These are phyloP conservation scores for Calypte anna DNA, from an alignment of 2,113 vertebrate genomes.

Conservation along the genomic window DNA sequence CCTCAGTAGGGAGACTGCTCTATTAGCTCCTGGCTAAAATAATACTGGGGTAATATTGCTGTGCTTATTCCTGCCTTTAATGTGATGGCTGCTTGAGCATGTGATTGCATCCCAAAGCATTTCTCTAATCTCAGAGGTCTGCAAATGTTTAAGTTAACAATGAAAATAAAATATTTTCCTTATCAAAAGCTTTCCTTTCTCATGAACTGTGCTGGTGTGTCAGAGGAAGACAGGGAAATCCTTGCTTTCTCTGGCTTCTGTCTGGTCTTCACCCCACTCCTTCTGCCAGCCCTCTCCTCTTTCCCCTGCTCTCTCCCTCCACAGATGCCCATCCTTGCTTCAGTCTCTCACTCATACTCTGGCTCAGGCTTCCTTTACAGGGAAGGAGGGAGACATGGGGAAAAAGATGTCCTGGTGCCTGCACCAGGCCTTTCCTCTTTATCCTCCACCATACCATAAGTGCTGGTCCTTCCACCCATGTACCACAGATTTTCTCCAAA, in stretches of 20 bases:
- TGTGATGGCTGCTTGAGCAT: neutral
- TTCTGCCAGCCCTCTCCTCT: neutral
- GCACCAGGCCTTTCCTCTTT: neutral
- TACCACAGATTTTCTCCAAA: neutral
- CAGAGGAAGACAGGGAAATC: conserved; percentile 13
- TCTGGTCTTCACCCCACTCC: conserved; percentile 12
- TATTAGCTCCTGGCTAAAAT: neutral
- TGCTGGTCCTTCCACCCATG: neutral
- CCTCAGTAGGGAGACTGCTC: neutral
- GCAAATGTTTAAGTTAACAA: conserved; percentile 46
- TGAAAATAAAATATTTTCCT: conserved; percentile 33
- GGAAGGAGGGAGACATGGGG: neutral
- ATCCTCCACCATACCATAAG: neutral
- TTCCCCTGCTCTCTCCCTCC: neutral
- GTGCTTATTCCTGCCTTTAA: conserved; percentile 20
- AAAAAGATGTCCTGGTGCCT: neutral
- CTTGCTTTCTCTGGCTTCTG: conserved; percentile 31
- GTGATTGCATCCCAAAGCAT: conserved; percentile 2
- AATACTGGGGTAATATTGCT: conserved; percentile 12
- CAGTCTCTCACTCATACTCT: neutral
- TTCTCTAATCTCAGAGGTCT: conserved; percentile 33
- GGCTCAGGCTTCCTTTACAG: neutral
- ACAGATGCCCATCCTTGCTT: neutral
- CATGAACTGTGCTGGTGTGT: neutral
- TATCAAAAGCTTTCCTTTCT: conserved; percentile 42